Base-by-base conservation (phyloP, 1,140 invertebrate species). In the Diachasmimorpha longicaudata region DNA sequence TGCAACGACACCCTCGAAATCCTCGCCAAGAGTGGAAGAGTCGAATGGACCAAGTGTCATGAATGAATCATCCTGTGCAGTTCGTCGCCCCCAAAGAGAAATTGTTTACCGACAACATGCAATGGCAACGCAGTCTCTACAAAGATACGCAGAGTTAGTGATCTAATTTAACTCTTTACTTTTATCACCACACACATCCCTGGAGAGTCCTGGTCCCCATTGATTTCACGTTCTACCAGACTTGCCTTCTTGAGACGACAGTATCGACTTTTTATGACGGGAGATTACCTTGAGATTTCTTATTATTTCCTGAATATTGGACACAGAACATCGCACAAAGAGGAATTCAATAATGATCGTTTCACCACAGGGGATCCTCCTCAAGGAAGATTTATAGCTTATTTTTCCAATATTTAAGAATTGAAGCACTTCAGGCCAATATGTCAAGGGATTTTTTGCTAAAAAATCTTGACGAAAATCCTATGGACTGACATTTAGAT, bases 61-160 rank as follows among this genome's bases (percentile, higher is more conserved):
- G 11, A 79, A 81, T n/a, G 85, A 88, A 66, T 81, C 82, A 44
- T 79, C 84, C 0, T 84, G 82, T 67, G 70, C 82, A 5, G 74
- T 80, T 31, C 81, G 84, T 39, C 78, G 82, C 10, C 67, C 80
- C 8, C 84, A 84, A 52, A 81, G 84, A n/a, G 86, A 86, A 36
- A 82, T 84, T 70, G 69, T 80, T 63, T 83, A 84, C 70, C 82
- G 84, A 63, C 83, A 83, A 58, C 84, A 86, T 66, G 75, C 77
- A 42, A 75, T 81, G 52, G 48, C 79, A 36, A 75, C 77, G 23
- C 82, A 85, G 72, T 81, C 85, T 16, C 72, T 86, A 0, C 85
- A 86, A 52, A 81, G 86, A 80, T 83, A 87, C 71, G 79, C 75
- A 67, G 86, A 87, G 85, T 86, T 75, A 82, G 84, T 83, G 48